Percentiles rank a stretch among this genome's conserved stretches.
Conservation (phyloP, 2,113 vertebrate genomes). For the Urocolius indicus region DNA sequence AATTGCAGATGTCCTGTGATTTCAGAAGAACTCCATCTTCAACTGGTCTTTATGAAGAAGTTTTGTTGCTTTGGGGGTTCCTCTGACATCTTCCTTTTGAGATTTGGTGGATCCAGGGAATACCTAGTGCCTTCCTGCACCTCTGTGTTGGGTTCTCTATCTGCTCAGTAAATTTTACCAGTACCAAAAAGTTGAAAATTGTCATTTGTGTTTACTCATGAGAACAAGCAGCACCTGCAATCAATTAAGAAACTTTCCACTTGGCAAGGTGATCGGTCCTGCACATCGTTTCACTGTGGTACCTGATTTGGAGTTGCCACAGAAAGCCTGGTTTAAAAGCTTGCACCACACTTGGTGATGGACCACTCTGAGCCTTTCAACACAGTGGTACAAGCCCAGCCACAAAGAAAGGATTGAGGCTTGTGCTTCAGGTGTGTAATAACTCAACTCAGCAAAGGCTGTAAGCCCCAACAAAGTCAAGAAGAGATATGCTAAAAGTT, state of each 20-base stretch:
- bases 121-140: background rate
- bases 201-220: background rate
- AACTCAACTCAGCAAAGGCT: background rate
- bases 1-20: background rate
- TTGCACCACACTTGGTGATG: background rate
- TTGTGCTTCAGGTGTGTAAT: background rate
- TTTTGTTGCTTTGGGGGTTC: background rate
- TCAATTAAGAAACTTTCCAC: background rate
- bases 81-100: background rate
- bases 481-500: background rate
- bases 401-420: background rate
- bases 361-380: background rate
- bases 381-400: fast-evolving
- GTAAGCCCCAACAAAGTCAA: background rate
- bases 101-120: fast-evolving
- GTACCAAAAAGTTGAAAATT: background rate
- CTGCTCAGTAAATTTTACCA: background rate
- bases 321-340: background rate
- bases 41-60: background rate
- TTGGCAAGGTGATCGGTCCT: background rate
- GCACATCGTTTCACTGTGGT: background rate
- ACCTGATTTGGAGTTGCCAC: background rate
- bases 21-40: background rate
- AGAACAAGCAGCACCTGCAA: background rate
- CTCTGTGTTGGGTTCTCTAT: background rate